These are phyloP conservation scores for Dendroctonus ponderosae DNA, from an alignment of 1,140 invertebrate genomes.

Conservation along the genomic window DNA sequence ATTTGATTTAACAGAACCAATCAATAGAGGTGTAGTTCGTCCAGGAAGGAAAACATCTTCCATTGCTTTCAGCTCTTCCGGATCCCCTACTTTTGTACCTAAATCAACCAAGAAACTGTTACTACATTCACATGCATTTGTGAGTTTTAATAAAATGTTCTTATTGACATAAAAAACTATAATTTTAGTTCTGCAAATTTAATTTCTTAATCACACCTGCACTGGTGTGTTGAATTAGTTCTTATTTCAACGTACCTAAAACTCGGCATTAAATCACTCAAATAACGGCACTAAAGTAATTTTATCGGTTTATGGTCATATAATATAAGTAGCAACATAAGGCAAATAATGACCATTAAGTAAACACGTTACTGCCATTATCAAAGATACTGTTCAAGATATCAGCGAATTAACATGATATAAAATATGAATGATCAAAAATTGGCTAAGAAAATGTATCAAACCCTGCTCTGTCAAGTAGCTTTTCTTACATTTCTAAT, in stretches of 20 bases:
- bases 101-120: slow-evolving; percentile 1
- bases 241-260: neutral
- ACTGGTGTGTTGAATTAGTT: neutral
- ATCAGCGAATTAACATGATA: too few relatives aligned
- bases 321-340: too few relatives aligned
- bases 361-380: too few relatives aligned
- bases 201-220: too few relatives aligned
- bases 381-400: too few relatives aligned
- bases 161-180: neutral
- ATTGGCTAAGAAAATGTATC: too few relatives aligned
- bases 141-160: neutral
- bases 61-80: slow-evolving; percentile 82
- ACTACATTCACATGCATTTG: neutral
- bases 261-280: neutral
- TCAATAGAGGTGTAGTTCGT: slow-evolving; percentile 66
- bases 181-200: too few relatives aligned
- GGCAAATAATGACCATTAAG: too few relatives aligned
- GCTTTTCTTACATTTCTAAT: too few relatives aligned
- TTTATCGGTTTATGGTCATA: too few relatives aligned
- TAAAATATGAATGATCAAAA: too few relatives aligned
- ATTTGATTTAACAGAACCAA: slow-evolving; percentile 92
- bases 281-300: neutral
- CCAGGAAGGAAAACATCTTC: slow-evolving; percentile 75
- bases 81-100: slow-evolving; percentile 73
- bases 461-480: too few relatives aligned